Evolutionary conservation across 2,888 invertebrate genomes (phyloP), one percentile per base, ranked within the genome.

Genomic region (Elysia crispata): DNA sequence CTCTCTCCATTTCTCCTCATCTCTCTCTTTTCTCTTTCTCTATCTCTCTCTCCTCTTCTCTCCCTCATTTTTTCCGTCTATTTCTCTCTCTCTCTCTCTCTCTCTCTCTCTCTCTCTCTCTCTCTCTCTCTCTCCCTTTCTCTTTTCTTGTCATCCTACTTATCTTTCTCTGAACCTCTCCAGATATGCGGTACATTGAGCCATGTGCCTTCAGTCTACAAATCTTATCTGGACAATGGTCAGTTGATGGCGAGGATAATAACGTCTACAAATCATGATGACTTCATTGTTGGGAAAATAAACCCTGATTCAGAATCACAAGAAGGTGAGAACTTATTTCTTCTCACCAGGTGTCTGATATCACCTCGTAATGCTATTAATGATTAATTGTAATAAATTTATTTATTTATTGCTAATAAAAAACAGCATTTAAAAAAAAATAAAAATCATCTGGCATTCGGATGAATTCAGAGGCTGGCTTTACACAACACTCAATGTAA

Each of bases 121-220:
- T n/a, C 28, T 28, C 28, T 13, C n/a, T 18, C 15, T 54, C 31
- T 67, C n/a, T n/a, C 30, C 6, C 15, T 15, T 67, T 15, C 33
- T 31, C 30, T 30, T 5, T 67, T 5, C n/a, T 30, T 31, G 30
- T 15, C 5, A 1, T 18, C 13, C 31, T 25, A 20, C 1, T 13
- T 25, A 25, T 0, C 28, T 28, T 20, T 25, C 3, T 18, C 41
- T 20, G 30, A 15, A 1, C 20, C 50, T 23, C 20, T 81, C 50
- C 80, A 87, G 87, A 77, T 87, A 11, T 85, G 85, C 76, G 87
- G 85, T 15, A 77, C 81, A 13, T 84, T 85, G 84, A 41, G 60
- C 5, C 82, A 83, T 67, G 79, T 86, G n/a, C 83, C 86, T 0
- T 57, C 79, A 0, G 81, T 85, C 28, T 86, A 84, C 66, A 80